Conservation (phyloP, 2,888 invertebrate species). For the Dryomyza anilis region DNA sequence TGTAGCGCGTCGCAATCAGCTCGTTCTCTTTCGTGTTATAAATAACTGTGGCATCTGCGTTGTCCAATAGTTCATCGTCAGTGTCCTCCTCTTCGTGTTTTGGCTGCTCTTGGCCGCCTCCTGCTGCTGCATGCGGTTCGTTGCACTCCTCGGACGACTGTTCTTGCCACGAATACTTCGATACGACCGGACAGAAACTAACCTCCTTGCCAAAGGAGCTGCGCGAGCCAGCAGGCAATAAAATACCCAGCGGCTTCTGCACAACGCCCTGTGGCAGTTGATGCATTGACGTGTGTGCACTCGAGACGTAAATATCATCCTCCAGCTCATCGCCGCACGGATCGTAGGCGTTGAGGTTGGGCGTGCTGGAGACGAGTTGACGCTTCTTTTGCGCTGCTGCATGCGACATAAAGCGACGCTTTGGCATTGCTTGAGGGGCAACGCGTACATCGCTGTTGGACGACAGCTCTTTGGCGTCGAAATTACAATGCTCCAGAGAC, state of each 20-base stretch:
- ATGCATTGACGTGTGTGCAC: slow-evolving; percentile 68
- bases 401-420: slow-evolving; percentile 52
- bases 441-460: slow-evolving; percentile 31
- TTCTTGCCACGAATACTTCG: slow-evolving; percentile 80
- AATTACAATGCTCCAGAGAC: slow-evolving; percentile 58
- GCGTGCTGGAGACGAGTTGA: slow-evolving; percentile 65
- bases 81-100: slow-evolving; percentile 36
- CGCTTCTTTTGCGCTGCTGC: slow-evolving; percentile 47
- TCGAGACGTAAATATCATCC: slow-evolving; percentile 65
- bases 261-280: slow-evolving; percentile 55
- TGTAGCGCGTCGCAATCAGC: slow-evolving; percentile 44
- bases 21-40: slow-evolving; percentile 55
- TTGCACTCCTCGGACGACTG: slow-evolving; percentile 63
- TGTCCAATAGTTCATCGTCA: slow-evolving; percentile 45
- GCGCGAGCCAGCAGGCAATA: slow-evolving; percentile 53
- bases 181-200: slow-evolving; percentile 79
- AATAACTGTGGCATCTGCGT: slow-evolving; percentile 51
- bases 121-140: slow-evolving; percentile 34
- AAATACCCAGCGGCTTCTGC: slow-evolving; percentile 62
- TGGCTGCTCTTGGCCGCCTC: background rate
- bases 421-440: slow-evolving; percentile 40
- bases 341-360: slow-evolving; percentile 65
- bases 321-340: slow-evolving; percentile 52
- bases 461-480: slow-evolving; percentile 47
- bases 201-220: slow-evolving; percentile 67